Evolutionary conservation across 2,797 vertebrate genomes (phyloP).

Genomic region (Intellagama lesueurii): DNA sequence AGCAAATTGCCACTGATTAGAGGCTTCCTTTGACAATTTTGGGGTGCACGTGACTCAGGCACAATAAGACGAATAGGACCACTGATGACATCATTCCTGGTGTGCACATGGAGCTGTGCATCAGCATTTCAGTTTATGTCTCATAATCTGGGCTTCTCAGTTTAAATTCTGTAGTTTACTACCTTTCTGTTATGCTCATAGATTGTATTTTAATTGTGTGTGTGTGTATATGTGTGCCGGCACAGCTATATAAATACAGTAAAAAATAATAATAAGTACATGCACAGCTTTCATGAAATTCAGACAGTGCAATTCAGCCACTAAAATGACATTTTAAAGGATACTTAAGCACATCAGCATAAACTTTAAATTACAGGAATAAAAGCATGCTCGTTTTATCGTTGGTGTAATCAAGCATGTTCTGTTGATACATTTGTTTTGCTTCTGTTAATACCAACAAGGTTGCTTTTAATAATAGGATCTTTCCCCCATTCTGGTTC

Average conservation of each 20-base stretch:
- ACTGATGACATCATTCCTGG: too few species aligned
- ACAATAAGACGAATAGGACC: too few species aligned
- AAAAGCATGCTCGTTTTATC: constrained; percentile 43
- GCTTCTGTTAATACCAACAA: constrained; percentile 40
- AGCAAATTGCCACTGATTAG: too few species aligned
- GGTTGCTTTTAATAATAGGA: background rate
- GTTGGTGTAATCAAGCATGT: constrained; percentile 31
- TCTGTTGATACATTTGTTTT: constrained; percentile 28
- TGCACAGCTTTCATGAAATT: background rate
- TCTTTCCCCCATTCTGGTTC: background rate
- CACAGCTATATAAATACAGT: background rate
- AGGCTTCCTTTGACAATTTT: too few species aligned
- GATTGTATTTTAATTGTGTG: background rate
- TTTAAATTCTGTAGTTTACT: background rate
- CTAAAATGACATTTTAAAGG: background rate
- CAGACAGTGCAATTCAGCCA: background rate
- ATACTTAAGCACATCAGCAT: background rate
- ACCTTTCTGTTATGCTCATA: background rate
- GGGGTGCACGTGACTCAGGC: too few species aligned
- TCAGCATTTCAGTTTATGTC: background rate
- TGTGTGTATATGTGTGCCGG: background rate
- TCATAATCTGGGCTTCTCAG: background rate
- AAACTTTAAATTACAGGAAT: background rate
- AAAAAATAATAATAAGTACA: background rate
- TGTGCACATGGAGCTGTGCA: too few species aligned